Percentiles rank a stretch among this genome's conserved stretches.
These are phyloP conservation scores for Amazona vittata DNA, from an alignment of 2,113 vertebrate genomes.

Conservation along the genomic window DNA sequence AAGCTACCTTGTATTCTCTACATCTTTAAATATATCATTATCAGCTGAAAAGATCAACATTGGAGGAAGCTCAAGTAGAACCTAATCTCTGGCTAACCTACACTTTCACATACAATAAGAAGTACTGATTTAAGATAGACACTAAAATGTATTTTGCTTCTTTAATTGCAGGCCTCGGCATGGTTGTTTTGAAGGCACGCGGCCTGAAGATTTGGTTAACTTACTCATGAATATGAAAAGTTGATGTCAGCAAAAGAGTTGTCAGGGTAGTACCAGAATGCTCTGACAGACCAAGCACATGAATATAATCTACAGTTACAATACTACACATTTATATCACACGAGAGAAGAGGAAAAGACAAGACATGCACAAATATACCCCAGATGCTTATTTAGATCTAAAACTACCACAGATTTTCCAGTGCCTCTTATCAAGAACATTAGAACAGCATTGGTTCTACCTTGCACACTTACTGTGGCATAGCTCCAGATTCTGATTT, in stretches of 20 bases:
- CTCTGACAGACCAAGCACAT: neutral
- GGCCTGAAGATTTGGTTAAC: neutral
- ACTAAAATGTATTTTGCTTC: neutral
- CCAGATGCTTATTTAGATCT: neutral
- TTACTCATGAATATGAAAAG: neutral
- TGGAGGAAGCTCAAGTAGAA: neutral
- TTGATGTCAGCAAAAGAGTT: neutral
- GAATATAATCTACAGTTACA: neutral
- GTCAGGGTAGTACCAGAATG: neutral
- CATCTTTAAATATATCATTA: neutral
- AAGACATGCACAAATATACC: neutral
- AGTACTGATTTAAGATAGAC: neutral
- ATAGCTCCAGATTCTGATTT: constrained; percentile 87
- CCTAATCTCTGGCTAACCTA: neutral
- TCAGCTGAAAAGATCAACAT: neutral
- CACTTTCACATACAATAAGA: neutral
- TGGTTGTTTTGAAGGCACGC: neutral
- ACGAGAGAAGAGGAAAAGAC: neutral
- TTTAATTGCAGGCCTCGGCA: neutral
- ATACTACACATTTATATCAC: neutral
- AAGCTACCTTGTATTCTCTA: neutral
- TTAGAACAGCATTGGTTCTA: neutral
- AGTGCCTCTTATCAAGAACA: neutral
- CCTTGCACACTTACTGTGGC: constrained; percentile 88
- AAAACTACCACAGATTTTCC: neutral